Evolutionary conservation across 2,113 vertebrate genomes (phyloP).

Genomic region (Propithecus coquereli): DNA sequence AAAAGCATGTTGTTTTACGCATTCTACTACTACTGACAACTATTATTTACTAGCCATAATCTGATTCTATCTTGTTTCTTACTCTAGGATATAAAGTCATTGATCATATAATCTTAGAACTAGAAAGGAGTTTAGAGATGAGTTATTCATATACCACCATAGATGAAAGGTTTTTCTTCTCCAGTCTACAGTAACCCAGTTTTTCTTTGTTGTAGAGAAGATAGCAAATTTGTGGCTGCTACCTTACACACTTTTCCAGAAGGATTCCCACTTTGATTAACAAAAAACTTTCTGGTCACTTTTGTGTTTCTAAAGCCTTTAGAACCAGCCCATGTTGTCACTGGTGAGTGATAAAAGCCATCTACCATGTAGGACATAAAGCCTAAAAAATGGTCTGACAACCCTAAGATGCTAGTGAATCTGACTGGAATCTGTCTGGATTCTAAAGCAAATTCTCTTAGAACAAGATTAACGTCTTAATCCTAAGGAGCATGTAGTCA

Average conservation of each 20-base stretch:
- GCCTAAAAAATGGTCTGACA: not conserved
- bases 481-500: not conserved
- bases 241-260: not conserved
- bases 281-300: not conserved
- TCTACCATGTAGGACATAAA: not conserved
- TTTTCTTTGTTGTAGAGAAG: not conserved
- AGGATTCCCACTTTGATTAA: not conserved
- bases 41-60: not conserved
- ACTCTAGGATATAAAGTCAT: not conserved
- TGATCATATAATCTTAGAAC: not conserved
- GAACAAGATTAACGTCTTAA: not conserved
- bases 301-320: not conserved
- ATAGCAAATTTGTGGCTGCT: not conserved
- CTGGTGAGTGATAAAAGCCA: not conserved
- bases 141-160: not conserved
- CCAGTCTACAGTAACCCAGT: not conserved
- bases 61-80: not conserved
- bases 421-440: not conserved
- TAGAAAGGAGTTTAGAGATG: not conserved
- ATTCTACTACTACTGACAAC: not conserved
- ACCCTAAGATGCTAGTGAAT: not conserved
- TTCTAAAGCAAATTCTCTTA: not conserved
- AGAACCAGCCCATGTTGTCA: not conserved
- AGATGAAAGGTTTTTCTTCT: conserved; percentile 11
- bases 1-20: conserved; percentile 41